These are phyloP conservation scores for Cottoperca gobio DNA, from an alignment of 2,797 vertebrate species.

Conservation along the genomic window DNA sequence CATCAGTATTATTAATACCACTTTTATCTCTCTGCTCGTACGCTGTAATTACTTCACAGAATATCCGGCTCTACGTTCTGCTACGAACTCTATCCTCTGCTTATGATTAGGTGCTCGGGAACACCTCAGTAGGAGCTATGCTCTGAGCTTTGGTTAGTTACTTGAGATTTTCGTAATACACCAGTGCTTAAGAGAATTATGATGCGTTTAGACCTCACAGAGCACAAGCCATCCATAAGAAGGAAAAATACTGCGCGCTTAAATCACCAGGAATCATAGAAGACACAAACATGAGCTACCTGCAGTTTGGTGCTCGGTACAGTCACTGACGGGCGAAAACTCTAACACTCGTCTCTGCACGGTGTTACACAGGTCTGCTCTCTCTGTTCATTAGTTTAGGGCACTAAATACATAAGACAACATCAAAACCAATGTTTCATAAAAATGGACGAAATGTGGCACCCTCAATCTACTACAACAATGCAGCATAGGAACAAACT, in stretches of 20 bases:
- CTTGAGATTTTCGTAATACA: conserved; percentile 13
- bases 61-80: conserved; percentile 44
- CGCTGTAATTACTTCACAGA: conserved; percentile 67
- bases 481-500: neutral
- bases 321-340: neutral
- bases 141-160: neutral
- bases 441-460: conserved; percentile 11
- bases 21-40: conserved; percentile 69
- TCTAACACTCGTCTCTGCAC: neutral
- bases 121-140: conserved; percentile 10
- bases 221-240: neutral
- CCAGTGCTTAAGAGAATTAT: conserved; percentile 15
- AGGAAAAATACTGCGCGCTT: neutral
- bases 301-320: neutral
- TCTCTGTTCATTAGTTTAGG: conserved; percentile 3
- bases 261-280: neutral
- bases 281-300: neutral
- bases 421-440: conserved; percentile 26
- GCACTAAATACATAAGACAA: neutral
- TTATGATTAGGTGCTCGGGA: conserved; percentile 44
- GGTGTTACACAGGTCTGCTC: neutral
- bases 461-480: neutral
- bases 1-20: conserved; percentile 72
- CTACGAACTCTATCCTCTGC: conserved; percentile 28
- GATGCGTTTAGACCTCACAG: neutral